A percentile compares a stretch with the other conserved stretches of the same genome.
These are phyloP conservation scores for Listronotus bonariensis DNA, from an alignment of 1,140 invertebrate species.

Conservation along the genomic window DNA sequence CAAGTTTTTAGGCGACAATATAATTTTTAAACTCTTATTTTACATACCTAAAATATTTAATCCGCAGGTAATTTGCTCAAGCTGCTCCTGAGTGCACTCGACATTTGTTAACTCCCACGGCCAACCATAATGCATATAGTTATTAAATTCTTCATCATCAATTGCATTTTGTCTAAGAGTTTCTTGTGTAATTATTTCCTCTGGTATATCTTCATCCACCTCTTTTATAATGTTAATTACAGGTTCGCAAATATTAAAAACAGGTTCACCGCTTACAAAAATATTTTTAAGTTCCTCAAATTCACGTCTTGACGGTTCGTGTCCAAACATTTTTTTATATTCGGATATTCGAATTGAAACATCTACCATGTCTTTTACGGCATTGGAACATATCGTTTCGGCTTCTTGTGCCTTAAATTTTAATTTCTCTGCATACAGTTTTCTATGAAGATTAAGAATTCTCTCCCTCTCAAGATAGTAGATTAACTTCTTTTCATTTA, in stretches of 20 bases:
- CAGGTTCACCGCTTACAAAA: conserved; percentile 60
- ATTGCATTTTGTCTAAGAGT: conserved; percentile 46
- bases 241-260: conserved; percentile 56
- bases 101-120: conserved; percentile 51
- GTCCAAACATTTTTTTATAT: conserved; percentile 55
- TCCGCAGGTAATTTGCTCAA: conserved; percentile 48
- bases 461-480: conserved; percentile 61
- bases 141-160: conserved; percentile 52
- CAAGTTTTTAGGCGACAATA: too few relatives aligned
- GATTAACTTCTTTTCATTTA: conserved; percentile 54
- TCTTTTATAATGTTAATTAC: conserved; percentile 22
- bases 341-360: conserved; percentile 59
- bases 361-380: conserved; percentile 59
- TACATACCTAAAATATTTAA: conserved; percentile 53
- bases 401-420: conserved; percentile 56
- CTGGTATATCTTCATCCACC: not conserved
- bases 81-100: conserved; percentile 3
- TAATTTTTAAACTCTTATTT: too few relatives aligned
- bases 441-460: conserved; percentile 59
- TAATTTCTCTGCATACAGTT: conserved; percentile 58
- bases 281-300: conserved; percentile 61
- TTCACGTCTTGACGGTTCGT: conserved; percentile 51
- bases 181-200: conserved; percentile 40
- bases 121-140: conserved; percentile 49
- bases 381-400: conserved; percentile 58